Percentiles rank a stretch among this genome's conserved stretches.
Conservation (phyloP, 1,140 invertebrate species). For the Eupristina koningsbergeri region DNA sequence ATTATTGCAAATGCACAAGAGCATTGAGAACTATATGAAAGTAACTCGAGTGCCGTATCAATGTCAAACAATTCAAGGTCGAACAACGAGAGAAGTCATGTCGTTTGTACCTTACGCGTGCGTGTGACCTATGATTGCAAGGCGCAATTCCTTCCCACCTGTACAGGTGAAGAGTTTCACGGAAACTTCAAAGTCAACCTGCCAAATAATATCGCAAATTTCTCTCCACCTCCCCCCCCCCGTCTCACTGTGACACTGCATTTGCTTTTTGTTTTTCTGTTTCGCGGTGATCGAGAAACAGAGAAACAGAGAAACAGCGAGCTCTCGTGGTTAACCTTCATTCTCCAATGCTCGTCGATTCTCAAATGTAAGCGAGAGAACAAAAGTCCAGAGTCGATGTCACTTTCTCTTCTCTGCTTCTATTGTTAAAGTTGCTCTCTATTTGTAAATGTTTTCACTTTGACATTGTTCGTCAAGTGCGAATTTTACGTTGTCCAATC, state of each 20-base stretch:
- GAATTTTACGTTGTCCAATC: neutral
- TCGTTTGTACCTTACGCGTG: neutral
- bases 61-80: neutral
- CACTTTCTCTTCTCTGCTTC: neutral
- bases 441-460: neutral
- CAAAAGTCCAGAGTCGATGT: constrained; percentile 30
- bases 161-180: neutral
- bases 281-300: neutral
- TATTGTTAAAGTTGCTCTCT: neutral
- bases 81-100: neutral
- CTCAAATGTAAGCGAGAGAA: constrained; percentile 4
- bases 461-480: neutral
- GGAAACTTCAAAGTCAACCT: neutral
- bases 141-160: neutral
- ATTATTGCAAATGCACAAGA: neutral
- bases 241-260: neutral
- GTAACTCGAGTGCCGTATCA: neutral
- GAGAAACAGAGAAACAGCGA: neutral
- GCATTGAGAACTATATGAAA: neutral
- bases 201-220: neutral
- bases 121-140: neutral
- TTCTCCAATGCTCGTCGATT: constrained; percentile 39
- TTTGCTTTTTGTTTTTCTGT: neutral
- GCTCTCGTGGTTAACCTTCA: constrained; percentile 51
- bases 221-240: too few species aligned